phyloP scores from a whole-genome alignment of 2,113 vertebrate species.

The Poecilia latipinna region DNA sequence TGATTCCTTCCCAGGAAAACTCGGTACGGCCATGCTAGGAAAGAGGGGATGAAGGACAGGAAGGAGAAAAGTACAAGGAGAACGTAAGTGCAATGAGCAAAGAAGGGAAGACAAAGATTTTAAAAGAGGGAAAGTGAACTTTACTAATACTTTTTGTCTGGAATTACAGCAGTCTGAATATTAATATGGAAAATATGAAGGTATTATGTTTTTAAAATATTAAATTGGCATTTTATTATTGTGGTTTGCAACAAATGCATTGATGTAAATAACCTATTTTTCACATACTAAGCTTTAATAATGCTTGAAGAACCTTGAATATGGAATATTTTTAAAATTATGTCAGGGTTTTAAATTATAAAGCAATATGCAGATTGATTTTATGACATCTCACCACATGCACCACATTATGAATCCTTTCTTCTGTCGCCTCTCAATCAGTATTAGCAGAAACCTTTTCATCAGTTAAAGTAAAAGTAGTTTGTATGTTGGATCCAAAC shows the following conservation, averaged over 20 bases:
- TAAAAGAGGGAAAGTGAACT: slow-evolving; percentile 6
- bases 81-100: slow-evolving; percentile 13
- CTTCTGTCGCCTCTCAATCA: neutral
- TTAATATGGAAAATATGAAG: neutral
- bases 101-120: slow-evolving; percentile 29
- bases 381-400: neutral
- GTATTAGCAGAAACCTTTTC: neutral
- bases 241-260: neutral
- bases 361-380: too few species aligned
- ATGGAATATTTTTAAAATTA: too few species aligned
- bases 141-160: neutral
- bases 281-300: neutral
- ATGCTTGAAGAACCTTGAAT: neutral
- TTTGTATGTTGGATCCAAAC: neutral
- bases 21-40: slow-evolving; percentile 90
- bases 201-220: neutral
- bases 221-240: neutral
- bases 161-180: neutral
- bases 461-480: neutral
- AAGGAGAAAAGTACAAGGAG: neutral
- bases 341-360: too few species aligned
- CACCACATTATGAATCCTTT: neutral
- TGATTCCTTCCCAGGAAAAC: slow-evolving; percentile 98
- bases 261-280: neutral
- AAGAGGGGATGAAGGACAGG: slow-evolving; percentile 54